Percentiles rank a stretch among this genome's conserved stretches.
phyloP scores from a whole-genome alignment of 92 coral and sea anemone species.

The Blastomussa wellsi region DNA sequence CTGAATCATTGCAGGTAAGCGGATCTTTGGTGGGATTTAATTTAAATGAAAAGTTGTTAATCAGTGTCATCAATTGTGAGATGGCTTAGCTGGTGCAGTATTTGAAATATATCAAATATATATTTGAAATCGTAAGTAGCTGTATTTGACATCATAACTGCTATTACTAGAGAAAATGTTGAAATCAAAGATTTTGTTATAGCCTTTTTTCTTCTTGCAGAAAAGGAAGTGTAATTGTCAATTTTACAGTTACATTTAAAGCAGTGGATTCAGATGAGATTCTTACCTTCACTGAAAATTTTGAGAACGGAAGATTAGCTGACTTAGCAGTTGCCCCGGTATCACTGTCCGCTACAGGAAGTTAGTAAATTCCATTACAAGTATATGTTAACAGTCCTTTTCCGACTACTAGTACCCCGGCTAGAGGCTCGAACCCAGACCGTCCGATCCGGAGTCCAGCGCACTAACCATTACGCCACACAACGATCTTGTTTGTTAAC shows the following conservation, averaged over 20 bases:
- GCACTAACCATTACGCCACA: too few species aligned
- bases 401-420: too few species aligned
- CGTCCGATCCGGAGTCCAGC: too few species aligned
- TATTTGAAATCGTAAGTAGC: too few species aligned
- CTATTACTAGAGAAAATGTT: too few species aligned
- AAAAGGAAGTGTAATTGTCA: constrained; percentile 59
- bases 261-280: constrained; percentile 24
- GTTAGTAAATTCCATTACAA: not conserved
- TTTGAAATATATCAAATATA: too few species aligned
- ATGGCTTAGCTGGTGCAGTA: too few species aligned
- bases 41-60: not conserved
- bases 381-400: too few species aligned
- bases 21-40: too few species aligned
- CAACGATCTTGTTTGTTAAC: too few species aligned
- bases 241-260: constrained; percentile 31
- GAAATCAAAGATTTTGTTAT: not conserved
- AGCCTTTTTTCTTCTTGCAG: not conserved
- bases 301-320: constrained; percentile 32
- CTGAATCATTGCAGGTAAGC: constrained; percentile 2
- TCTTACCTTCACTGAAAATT: constrained; percentile 36
- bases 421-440: too few species aligned
- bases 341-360: constrained; percentile 8
- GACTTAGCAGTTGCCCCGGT: not conserved
- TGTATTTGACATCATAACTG: too few species aligned
- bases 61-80: not conserved